Evolutionary conservation across 2,888 invertebrate genomes (phyloP).

Genomic region (Diachrysia chrysitis): DNA sequence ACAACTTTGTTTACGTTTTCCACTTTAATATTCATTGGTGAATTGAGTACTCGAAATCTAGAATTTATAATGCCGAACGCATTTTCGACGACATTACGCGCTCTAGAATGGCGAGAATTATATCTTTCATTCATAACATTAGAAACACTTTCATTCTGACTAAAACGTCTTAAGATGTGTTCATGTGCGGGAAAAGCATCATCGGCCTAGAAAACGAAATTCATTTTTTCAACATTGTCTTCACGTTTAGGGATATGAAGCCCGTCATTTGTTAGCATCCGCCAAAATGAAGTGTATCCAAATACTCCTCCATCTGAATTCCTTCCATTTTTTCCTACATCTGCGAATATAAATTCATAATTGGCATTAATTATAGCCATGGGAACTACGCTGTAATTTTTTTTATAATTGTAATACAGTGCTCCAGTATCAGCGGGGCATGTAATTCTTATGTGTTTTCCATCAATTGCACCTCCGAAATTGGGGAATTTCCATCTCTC

Average conservation of each 20-base stretch:
- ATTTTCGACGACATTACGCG: conserved; percentile 19
- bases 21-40: conserved; percentile 15
- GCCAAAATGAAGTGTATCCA: conserved; percentile 19
- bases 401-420: too few relatives aligned
- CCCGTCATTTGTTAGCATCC: conserved; percentile 22
- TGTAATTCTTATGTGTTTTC: conserved; percentile 27
- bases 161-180: conserved; percentile 19
- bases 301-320: conserved; percentile 18
- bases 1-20: conserved; percentile 24
- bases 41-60: conserved; percentile 20
- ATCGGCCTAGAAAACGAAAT: conserved; percentile 19
- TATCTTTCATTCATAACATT: conserved; percentile 20
- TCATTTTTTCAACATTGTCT: conserved; percentile 17
- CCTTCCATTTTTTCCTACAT: conserved; percentile 21
- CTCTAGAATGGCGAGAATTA: conserved; percentile 22
- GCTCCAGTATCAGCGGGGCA: too few relatives aligned
- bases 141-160: conserved; percentile 20
- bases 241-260: conserved; percentile 26
- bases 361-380: background rate
- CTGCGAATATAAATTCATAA: conserved; percentile 25
- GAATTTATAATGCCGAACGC: conserved; percentile 23
- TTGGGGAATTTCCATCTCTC: conserved; percentile 16
- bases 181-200: conserved; percentile 18
- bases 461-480: conserved; percentile 45
- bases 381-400: too few relatives aligned